Evolutionary conservation across 2,113 vertebrate species (phyloP).

Genomic region (Asarcornis scutulata): DNA sequence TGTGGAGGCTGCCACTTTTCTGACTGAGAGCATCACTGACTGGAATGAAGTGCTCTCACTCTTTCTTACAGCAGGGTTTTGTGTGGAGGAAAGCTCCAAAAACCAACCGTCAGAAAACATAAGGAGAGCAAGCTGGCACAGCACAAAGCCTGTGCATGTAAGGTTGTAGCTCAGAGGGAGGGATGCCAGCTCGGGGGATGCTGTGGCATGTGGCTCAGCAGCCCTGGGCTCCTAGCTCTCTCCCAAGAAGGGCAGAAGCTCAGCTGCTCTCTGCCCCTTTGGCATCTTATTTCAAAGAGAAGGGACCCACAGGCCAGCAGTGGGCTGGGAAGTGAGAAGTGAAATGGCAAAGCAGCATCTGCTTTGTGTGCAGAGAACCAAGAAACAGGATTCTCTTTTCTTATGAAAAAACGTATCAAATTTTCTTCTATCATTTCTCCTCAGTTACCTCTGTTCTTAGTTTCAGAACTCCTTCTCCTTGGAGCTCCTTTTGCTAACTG

Average conservation of each 20-base stretch:
- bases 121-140: rapidly evolving
- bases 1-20: not conserved
- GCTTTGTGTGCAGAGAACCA: not conserved
- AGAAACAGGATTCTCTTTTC: not conserved
- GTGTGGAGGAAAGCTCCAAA: not conserved
- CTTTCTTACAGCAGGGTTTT: not conserved
- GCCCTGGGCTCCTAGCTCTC: rapidly evolving
- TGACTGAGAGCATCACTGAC: not conserved
- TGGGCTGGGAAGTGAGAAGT: not conserved
- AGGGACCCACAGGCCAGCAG: not conserved
- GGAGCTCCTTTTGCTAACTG: not conserved
- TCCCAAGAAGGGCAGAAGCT: not conserved
- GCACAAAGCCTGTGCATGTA: not conserved
- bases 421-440: not conserved
- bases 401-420: not conserved
- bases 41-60: not conserved
- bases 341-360: not conserved
- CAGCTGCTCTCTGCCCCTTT: not conserved
- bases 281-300: not conserved
- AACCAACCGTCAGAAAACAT: not conserved
- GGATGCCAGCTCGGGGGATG: not conserved
- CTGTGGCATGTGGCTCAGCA: rapidly evolving
- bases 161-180: not conserved
- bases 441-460: not conserved
- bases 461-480: not conserved